Base-by-base conservation (phyloP, 2,888 invertebrate genomes). In the Lypha dubia region DNA sequence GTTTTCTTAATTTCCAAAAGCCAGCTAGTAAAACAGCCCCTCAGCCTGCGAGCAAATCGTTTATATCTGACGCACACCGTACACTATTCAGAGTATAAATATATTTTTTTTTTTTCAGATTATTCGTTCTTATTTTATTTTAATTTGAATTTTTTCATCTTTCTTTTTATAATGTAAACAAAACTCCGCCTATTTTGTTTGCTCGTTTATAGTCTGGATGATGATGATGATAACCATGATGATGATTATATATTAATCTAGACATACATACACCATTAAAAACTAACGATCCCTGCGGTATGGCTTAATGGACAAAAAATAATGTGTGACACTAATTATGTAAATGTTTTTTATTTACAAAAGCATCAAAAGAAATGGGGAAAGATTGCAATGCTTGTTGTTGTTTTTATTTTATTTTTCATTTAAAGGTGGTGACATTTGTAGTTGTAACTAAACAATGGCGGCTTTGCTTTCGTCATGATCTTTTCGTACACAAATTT, bases 171-270 rank as follows among this genome's bases (percentile, higher is more conserved):
- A 91, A 90, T 89, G 89, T 90, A 90, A 90, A 90, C 90, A 90
- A 90, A 91, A 91, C 90, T 91, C 90, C 90, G 90, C 90, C 90
- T 86, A 79, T 81, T 89, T 87, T 88, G 68, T 76, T 75, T 71
- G 22, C 35, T 49, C 49, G 28, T 44, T 46, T 35, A 49, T 28
- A 46, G 56, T 53, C 20, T 44, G 11, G n/a, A 70, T 65, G 22
- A 68, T 68, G 15, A 63, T 56, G 1, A 70, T 53, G 22, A 63
- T 51, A 38, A 51, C 51, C 4, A 44, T 68, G 28, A 75, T 41
- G 24, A 74, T 60, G 44, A 22, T 44, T 11, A 17, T 28, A 17
- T 17, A 32, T 9, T 7, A 24, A 53, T 28, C 8, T n/a, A n/a
- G n/a, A n/a, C 17, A 0, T 17, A 65, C 63, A 70, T 51, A 5